Conservation (phyloP, 2,888 invertebrate genomes). For the Dugesia japonica region DNA sequence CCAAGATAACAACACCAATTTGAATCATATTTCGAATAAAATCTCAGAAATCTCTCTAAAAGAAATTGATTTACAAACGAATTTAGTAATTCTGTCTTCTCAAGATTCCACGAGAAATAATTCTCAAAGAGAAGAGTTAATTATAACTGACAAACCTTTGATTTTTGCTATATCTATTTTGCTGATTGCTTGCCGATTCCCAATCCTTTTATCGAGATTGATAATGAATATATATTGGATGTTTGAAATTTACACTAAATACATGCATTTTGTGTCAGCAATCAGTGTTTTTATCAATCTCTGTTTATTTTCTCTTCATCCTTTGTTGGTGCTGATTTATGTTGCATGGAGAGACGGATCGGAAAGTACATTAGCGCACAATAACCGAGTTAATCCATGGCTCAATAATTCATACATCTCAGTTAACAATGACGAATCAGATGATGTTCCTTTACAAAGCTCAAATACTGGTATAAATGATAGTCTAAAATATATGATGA, state of each 20-base stretch:
- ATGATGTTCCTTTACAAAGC: slow-evolving; percentile 1
- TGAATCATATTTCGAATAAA: not conserved
- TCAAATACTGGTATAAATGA: slow-evolving; percentile 7
- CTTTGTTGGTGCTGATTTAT: not conserved
- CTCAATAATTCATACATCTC: slow-evolving; percentile 2
- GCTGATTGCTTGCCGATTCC: not conserved
- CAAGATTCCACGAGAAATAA: not conserved
- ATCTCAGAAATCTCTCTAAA: not conserved
- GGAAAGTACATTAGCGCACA: not conserved
- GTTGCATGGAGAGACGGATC: slow-evolving; percentile 1
- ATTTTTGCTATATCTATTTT: not conserved
- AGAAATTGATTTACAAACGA: not conserved
- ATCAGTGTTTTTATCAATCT: not conserved
- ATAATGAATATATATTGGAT: slow-evolving; percentile 13
- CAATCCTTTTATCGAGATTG: not conserved
- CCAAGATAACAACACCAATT: not conserved
- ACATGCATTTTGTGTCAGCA: slow-evolving; percentile 7
- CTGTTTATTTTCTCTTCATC: slow-evolving; percentile 8
- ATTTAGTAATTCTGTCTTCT: not conserved
- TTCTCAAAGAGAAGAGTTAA: not conserved
- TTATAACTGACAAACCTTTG: not conserved
- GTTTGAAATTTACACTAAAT: not conserved
- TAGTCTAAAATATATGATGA: slow-evolving; percentile 14
- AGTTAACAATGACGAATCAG: not conserved
- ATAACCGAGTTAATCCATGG: not conserved